Percentiles rank a stretch among this genome's conserved stretches.
These are phyloP conservation scores for Limnephilus auricula DNA, from an alignment of 2,888 invertebrate species.

Conservation along the genomic window DNA sequence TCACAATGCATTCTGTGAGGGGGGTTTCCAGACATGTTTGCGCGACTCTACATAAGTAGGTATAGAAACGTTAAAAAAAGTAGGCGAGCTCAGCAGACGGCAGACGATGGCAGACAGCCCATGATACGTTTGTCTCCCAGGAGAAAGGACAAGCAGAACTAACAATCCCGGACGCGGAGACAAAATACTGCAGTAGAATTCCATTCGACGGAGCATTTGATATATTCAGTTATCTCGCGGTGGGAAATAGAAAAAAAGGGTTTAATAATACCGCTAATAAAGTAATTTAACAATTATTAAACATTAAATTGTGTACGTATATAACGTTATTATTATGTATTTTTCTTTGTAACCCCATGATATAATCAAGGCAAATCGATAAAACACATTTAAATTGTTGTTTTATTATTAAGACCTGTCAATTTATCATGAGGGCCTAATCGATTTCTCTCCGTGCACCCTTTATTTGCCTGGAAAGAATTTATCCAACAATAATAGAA, in stretches of 20 bases:
- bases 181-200: neutral
- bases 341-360: no score
- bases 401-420: no score
- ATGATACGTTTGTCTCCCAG: constrained; percentile 1
- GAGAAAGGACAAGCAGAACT: neutral
- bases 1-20: neutral
- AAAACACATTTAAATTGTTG: no score
- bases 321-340: no score
- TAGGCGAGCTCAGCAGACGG: constrained; percentile 32
- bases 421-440: no score
- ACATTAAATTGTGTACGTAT: no score
- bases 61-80: neutral
- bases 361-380: no score
- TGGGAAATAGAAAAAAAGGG: neutral
- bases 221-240: constrained; percentile 25
- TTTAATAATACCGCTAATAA: no score
- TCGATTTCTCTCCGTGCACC: no score
- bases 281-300: no score
- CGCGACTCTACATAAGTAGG: neutral
- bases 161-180: constrained; percentile 29
- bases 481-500: no score
- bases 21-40: neutral
- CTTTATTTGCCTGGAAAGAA: no score
- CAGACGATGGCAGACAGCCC: constrained; percentile 42
- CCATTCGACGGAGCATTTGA: constrained; percentile 16